Conservation (phyloP, 2,113 vertebrate genomes). For the Neolamprologus falcicula region DNA sequence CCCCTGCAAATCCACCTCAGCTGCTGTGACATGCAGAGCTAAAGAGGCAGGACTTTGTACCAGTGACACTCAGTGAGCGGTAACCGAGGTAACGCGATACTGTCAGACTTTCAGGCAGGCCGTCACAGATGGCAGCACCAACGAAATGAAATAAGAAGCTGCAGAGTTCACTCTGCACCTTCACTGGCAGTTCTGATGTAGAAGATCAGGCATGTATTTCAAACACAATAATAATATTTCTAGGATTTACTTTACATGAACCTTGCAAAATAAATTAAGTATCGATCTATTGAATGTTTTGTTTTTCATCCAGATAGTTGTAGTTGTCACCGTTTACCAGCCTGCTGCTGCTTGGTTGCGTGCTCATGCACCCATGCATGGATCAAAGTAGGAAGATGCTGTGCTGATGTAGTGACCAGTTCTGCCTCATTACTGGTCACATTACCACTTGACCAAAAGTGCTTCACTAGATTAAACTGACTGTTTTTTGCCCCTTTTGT, state of each 20-base stretch:
- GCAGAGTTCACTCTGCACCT: neutral
- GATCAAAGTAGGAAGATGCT: neutral
- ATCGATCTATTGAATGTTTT: neutral
- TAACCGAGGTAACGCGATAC: neutral
- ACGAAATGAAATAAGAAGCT: neutral
- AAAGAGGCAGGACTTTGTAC: neutral
- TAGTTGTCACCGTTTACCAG: neutral
- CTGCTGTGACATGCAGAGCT: neutral
- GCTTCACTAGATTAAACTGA: neutral
- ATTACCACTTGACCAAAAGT: neutral
- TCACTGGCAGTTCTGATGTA: neutral
- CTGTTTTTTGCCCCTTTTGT: fast-evolving
- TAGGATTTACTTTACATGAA: neutral
- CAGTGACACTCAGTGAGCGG: neutral
- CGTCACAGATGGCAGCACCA: neutral
- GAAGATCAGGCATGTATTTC: neutral
- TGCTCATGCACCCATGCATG: neutral
- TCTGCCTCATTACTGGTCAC: neutral
- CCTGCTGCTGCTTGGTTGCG: neutral
- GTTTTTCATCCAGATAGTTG: neutral
- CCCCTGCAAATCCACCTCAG: neutral
- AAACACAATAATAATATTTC: neutral
- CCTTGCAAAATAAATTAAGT: neutral
- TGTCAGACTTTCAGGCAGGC: fast-evolving
- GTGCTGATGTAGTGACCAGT: neutral